phyloP scores from a whole-genome alignment of 2,797 vertebrate genomes.

The Periparus ater region DNA sequence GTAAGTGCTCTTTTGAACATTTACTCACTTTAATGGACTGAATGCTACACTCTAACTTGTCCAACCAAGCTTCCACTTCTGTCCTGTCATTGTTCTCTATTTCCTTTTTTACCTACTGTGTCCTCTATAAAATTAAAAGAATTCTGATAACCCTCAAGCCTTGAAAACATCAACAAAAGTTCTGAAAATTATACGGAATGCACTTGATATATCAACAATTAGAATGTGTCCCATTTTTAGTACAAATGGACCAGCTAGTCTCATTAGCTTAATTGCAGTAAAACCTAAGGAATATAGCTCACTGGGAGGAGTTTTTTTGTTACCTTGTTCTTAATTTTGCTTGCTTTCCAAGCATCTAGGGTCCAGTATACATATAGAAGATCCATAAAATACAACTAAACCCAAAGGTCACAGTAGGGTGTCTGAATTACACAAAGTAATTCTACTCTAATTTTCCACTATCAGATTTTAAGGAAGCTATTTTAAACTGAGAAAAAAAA shows the following conservation, averaged over 20 bases:
- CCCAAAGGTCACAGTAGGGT: neutral
- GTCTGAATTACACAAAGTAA: neutral
- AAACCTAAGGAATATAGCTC: neutral
- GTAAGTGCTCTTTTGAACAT: neutral
- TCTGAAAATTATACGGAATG: neutral
- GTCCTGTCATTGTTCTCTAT: neutral
- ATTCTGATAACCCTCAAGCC: neutral
- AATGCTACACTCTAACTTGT: neutral
- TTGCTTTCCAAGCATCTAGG: neutral
- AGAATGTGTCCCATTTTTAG: neutral
- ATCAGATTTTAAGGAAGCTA: neutral
- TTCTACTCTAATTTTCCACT: neutral
- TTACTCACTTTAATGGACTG: neutral
- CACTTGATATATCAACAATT: neutral
- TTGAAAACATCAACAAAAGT: neutral
- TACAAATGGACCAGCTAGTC: neutral
- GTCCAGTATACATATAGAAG: neutral
- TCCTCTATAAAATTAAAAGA: neutral
- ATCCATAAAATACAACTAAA: neutral
- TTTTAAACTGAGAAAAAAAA: neutral
- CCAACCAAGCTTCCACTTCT: neutral
- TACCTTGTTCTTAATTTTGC: neutral
- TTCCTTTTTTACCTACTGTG: neutral
- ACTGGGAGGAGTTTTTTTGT: neutral
- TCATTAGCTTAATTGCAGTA: neutral